Evolutionary conservation across 2,797 vertebrate species (phyloP), one percentile per base, ranked within the genome.

Genomic region (Hyperoplus immaculatus): DNA sequence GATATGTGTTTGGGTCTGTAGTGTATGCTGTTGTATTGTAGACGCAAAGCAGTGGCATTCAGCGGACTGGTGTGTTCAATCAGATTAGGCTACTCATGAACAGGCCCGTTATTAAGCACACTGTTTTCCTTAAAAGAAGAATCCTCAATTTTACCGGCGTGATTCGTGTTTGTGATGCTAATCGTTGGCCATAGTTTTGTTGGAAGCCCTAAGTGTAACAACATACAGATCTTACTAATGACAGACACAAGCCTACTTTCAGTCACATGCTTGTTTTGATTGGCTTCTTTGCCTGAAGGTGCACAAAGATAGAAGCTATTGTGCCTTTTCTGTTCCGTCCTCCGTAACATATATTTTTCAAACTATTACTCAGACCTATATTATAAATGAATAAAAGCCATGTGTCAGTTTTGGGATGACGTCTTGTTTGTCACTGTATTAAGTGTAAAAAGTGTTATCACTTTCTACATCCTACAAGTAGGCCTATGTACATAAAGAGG

Each of bases 81-180:
- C 62, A 83, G 68, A 80, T 82, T 84, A 29, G 29, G 29, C 29
- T 29, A 82, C 70, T 78, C 66, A 72, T 69, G 38, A 77, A 74
- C 55, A 80, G 84, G 86, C 86, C 82, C 84, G 82, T 88, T 87
- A 83, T 68, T 72, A 77, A 67, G 53, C 66, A 46, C 39, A 80
- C 66, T 59, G 53, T 71, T 58, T 76, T 5, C 41, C 63, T 43
- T 74, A 36, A 11, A 18, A 41, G 10, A 65, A 8, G 18, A 46
- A 51, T 43, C 8, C 4, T 12, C 3, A n/a, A 5, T 55, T 60
- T 41, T 53, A 21, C 6, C 59, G 21, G 50, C n/a, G 2, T 46
- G 4, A 38, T 29, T 49, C 4, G 0, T 53, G 8, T 60, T 67
- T 61, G 43, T 15, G 3, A 12, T 8, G 61, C 14, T n/a, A 57